Conservation (phyloP, 2,797 vertebrate genomes). For the Falco rusticolus region DNA sequence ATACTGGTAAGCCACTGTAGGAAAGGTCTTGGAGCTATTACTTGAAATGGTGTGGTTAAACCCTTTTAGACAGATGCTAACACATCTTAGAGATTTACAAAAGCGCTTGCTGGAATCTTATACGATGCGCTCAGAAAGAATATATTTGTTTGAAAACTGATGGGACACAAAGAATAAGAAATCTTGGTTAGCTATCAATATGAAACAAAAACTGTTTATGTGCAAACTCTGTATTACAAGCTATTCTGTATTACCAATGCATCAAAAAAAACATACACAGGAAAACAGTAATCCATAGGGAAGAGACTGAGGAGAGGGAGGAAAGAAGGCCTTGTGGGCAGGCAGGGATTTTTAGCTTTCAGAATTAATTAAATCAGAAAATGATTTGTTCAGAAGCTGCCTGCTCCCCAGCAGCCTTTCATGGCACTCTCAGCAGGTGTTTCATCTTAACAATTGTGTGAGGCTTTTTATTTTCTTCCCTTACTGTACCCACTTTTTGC, state of each 20-base stretch:
- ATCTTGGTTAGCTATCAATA: background rate
- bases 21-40: background rate
- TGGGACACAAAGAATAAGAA: background rate
- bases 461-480: conserved; percentile 34
- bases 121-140: background rate
- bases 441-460: conserved; percentile 36
- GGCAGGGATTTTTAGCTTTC: background rate
- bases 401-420: conserved; percentile 23
- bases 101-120: conserved; percentile 36
- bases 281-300: background rate
- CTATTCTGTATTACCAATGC: background rate
- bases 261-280: background rate
- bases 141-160: conserved; percentile 11
- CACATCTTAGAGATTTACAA: conserved; percentile 3
- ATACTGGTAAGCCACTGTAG: background rate
- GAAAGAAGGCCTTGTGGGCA: background rate
- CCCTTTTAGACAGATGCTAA: background rate
- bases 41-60: background rate
- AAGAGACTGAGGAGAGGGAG: background rate
- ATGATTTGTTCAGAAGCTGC: conserved; percentile 22
- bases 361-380: background rate
- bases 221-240: background rate
- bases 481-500: conserved; percentile 20
- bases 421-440: conserved; percentile 4
- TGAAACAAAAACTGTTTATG: background rate